Evolutionary conservation across 1,140 invertebrate species (phyloP).

Genomic region (Anastrepha ludens): DNA sequence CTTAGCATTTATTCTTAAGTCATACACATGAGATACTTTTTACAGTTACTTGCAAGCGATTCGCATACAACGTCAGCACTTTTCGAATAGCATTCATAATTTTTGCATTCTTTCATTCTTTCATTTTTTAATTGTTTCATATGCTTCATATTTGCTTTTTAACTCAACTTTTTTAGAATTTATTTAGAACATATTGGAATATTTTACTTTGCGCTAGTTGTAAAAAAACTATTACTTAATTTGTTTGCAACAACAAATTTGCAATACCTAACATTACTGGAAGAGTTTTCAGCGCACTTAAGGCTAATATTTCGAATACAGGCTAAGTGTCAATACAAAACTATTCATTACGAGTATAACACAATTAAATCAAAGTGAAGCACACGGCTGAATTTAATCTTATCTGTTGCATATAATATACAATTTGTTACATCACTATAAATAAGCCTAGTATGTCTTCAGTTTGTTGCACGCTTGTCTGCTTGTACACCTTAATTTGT

Average conservation of each 20-base stretch:
- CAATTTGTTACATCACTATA: not conserved
- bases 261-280: slow-evolving; percentile 47
- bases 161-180: no score
- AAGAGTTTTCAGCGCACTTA: slow-evolving; percentile 46
- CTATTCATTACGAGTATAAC: not conserved
- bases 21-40: slow-evolving; percentile 55
- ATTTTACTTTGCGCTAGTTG: slow-evolving; percentile 3
- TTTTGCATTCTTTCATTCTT: not conserved
- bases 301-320: not conserved
- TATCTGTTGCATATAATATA: not conserved
- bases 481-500: not conserved
- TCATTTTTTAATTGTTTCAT: not conserved
- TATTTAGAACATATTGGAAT: not conserved
- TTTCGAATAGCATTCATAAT: not conserved
- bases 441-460: slow-evolving; percentile 44
- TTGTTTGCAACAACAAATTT: slow-evolving; percentile 28
- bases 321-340: not conserved
- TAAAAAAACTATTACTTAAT: not conserved
- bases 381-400: no score
- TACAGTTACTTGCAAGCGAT: slow-evolving; percentile 49
- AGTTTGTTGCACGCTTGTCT: not conserved
- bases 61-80: not conserved
- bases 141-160: not conserved
- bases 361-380: no score
- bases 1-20: slow-evolving; percentile 44